A percentile compares a stretch with the other conserved stretches of the same genome.
These are phyloP conservation scores for Cranoglanis bouderius DNA, from an alignment of 2,113 vertebrate genomes.

Conservation along the genomic window DNA sequence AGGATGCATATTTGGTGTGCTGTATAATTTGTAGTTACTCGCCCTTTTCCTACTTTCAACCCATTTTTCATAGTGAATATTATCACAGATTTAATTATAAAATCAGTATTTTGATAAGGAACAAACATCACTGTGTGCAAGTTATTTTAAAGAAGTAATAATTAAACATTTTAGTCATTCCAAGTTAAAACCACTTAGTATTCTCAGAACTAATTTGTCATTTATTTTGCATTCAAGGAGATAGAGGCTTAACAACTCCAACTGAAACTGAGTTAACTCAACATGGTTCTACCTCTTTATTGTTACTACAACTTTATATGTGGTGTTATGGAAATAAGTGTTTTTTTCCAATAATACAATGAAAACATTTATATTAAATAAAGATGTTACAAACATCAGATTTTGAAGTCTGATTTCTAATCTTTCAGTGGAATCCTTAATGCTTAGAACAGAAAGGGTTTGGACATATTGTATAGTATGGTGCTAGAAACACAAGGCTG, in stretches of 20 bases:
- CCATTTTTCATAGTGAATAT: background rate
- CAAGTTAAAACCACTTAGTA: background rate
- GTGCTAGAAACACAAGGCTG: background rate
- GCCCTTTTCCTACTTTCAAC: background rate
- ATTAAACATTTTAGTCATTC: background rate
- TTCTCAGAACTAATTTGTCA: background rate
- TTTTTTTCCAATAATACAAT: background rate
- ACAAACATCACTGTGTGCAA: background rate
- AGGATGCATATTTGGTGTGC: background rate
- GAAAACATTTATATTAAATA: constrained; percentile 35
- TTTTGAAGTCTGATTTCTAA: background rate
- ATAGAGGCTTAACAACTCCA: constrained; percentile 17
- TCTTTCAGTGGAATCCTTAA: background rate
- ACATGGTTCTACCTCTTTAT: constrained; percentile 38
- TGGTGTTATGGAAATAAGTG: background rate
- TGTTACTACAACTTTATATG: constrained; percentile 18
- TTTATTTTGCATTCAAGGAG: background rate
- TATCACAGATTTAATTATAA: background rate
- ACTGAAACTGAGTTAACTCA: constrained; percentile 9
- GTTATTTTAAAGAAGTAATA: background rate
- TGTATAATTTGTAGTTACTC: background rate
- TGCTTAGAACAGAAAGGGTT: background rate
- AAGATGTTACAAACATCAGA: constrained; percentile 11
- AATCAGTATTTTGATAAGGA: background rate
- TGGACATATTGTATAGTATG: background rate